Conservation (phyloP, 2,113 vertebrate species). For the Butastur rufipennis region DNA sequence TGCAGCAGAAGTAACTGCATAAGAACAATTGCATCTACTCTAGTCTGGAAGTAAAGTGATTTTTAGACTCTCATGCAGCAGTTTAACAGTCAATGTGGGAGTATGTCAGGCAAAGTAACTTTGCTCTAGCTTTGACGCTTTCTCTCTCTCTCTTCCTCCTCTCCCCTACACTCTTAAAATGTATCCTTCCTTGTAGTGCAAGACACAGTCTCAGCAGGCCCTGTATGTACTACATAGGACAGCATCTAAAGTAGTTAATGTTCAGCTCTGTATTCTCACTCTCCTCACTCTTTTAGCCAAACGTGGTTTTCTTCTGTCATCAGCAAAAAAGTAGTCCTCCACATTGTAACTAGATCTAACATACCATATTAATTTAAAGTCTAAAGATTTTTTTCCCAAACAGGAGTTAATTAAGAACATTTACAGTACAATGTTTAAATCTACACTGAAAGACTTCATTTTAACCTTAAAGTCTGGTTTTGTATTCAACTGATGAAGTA, state of each 20-base stretch:
- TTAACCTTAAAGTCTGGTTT: neutral
- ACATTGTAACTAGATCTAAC: neutral
- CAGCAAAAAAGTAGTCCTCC: neutral
- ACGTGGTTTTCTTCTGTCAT: neutral
- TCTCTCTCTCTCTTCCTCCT: neutral
- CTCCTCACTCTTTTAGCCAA: neutral
- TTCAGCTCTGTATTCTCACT: neutral
- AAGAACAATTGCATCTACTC: neutral
- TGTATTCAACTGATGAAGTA: neutral
- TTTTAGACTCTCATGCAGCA: neutral
- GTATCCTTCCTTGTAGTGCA: neutral
- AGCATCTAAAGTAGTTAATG: neutral
- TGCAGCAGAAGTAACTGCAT: neutral
- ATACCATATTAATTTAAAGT: neutral
- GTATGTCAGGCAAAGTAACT: conserved; percentile 1
- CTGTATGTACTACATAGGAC: neutral
- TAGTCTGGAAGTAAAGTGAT: neutral
- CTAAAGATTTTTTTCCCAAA: neutral
- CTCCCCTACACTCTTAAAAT: neutral
- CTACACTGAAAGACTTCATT: neutral
- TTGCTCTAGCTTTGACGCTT: neutral
- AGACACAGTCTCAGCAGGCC: neutral
- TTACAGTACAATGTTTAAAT: too few relatives aligned
- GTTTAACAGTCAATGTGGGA: conserved; percentile 1
- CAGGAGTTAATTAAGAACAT: neutral